Base-by-base conservation (phyloP, 2,888 invertebrate species). In the Sycophila texana region DNA sequence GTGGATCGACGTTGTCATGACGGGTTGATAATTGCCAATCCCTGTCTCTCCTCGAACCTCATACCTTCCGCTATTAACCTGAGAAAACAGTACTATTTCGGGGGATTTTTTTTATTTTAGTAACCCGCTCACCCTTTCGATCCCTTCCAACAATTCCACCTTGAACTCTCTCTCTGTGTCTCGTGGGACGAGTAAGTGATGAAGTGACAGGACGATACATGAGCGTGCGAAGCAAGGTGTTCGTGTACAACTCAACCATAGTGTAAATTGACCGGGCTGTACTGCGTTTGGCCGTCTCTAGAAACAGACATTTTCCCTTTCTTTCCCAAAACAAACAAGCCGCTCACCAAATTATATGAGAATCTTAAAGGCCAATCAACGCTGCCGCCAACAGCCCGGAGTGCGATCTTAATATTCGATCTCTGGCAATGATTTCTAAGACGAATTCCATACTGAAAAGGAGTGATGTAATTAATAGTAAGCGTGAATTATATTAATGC, bases 401-500 rank as follows among this genome's bases (percentile, higher is more conserved):
- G 80, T 79, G 82, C 76, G 53, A 81, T 74, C 68, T 82, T 81
- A 57, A 39, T 74, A 66, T 63, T 51, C 39, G 18, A 57, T 63
- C 73, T 68, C 66, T 65, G 66, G 66, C 57, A 76, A 73, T 66
- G 80, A 84, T 85, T 86, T 86, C 77, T 85, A 86, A 83, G 85
- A 83, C 84, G 86, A 84, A 83, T 77, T 73, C 74, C 68, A 72
- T 83, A 88, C 88, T 87, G 87, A 88, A 89, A 88, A 87, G 86
- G 85, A 89, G 86, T 86, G 85, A 86, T 76, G 84, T 85, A 82
- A 88, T 88, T 87, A 89, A 89, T 87, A 87, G 84, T 77, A 73
- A 70, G 80, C 79, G 79, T 78, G 83, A 82, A 82, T 39, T 58
- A 61, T 75, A 63, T 80, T 16, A 53, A 73, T 39, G 60, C 49